phyloP scores from a whole-genome alignment of 2,113 vertebrate genomes.

The Vicugna pacos region DNA sequence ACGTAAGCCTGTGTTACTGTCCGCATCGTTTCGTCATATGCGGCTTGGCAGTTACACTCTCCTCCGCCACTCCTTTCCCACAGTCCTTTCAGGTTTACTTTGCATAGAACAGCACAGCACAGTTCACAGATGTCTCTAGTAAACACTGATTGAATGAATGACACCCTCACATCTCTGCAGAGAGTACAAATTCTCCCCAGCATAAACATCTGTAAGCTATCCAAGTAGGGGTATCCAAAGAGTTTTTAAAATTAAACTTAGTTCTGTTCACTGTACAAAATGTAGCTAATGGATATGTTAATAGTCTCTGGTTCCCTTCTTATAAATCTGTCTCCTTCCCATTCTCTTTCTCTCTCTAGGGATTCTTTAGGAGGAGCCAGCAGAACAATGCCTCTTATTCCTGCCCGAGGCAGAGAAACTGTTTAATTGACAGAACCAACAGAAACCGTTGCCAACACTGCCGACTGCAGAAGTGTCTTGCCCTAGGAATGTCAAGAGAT shows the following conservation, averaged over 20 bases:
- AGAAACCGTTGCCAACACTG: constrained; percentile 99
- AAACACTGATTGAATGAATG: neutral
- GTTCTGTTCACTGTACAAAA: neutral
- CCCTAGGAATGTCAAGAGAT: constrained; percentile 99
- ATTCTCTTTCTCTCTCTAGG: constrained; percentile 86
- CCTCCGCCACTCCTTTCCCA: neutral
- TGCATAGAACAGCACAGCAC: neutral
- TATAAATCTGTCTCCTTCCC: neutral
- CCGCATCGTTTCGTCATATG: neutral
- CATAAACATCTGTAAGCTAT: neutral
- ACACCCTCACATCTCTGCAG: neutral
- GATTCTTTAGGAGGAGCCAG: constrained; percentile 99
- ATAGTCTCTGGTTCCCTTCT: neutral
- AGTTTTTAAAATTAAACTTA: constrained; percentile 12
- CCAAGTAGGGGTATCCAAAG: neutral
- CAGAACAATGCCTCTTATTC: constrained; percentile 99
- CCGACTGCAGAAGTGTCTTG: constrained; percentile 99
- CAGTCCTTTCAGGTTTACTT: neutral
- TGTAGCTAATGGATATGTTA: neutral
- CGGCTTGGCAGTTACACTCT: neutral
- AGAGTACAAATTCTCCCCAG: neutral
- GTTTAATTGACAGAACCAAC: constrained; percentile 99
- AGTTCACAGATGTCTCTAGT: neutral
- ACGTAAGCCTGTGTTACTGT: neutral
- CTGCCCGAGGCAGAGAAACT: constrained; percentile 99